Evolutionary conservation across 2,888 invertebrate genomes (phyloP), one percentile per base, ranked within the genome.

Genomic region (Nephrotoma flavescens): DNA sequence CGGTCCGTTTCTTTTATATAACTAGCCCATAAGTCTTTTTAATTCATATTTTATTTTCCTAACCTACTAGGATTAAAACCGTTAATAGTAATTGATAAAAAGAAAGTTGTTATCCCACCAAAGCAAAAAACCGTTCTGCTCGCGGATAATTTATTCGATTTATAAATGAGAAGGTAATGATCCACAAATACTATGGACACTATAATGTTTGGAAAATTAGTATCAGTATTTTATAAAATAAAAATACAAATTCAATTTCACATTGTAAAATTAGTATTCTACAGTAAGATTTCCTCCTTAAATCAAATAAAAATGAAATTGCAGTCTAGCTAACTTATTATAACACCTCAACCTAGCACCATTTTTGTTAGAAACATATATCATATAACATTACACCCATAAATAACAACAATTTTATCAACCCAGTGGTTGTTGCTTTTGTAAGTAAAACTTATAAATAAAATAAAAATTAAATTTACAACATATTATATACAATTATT

Each of bases 401-500:
- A 71, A 71, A 71, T 71, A 71, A 71, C 31, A 71, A 71, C 71
- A 71, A 71, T 71, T 71, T 71, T 71, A 71, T 71, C 31, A 71
- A 71, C 9, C 9, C 9, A 31, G 31, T 19, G 19, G 71, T 71
- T 71, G 71, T 71, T 71, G 52, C 6, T 52, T 15, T 52, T 52
- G 31, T n/a, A 31, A 71, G 71, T 71, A 42, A 84, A 84, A 84
- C 84, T 84, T 42, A 84, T 84, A 84, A 84, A 84, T 42, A 84
- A 84, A 71, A 71, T 71, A 71, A 71, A 71, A 71, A 71, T 71
- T 71, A 71, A 71, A 71, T 71, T 84, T 84, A 84, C 42, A 84
- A 42, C 42, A 84, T 84, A 84, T 84, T 84, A 84, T 84, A 42
- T 84, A 84, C 84, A 84, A 84, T 84, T 84, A 42, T 84, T 84